Percentiles rank a stretch among this genome's conserved stretches.
phyloP scores from a whole-genome alignment of 2,888 invertebrate species.

The Drosophila atripex region DNA sequence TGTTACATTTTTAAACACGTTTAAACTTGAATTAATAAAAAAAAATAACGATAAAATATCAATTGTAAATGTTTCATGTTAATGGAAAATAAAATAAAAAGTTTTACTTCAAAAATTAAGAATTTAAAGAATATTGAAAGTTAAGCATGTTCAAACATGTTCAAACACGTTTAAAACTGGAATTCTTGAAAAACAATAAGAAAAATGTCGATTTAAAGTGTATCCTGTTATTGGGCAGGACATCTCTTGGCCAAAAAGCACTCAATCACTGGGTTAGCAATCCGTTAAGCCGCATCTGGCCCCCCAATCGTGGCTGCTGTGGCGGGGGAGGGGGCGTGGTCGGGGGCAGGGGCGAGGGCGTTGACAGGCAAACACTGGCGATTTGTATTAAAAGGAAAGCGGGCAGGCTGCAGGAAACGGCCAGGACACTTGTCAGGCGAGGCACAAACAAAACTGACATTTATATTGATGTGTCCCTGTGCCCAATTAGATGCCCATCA shows the following conservation, averaged over 20 bases:
- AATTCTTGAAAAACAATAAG: no score
- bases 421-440: slow-evolving; percentile 50
- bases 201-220: no score
- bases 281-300: slow-evolving; percentile 20
- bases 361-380: slow-evolving; percentile 17
- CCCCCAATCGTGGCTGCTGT: not conserved
- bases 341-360: not conserved
- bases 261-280: slow-evolving; percentile 19
- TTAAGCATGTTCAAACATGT: no score
- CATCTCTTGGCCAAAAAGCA: not conserved
- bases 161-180: no score
- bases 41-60: no score
- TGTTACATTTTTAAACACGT: no score
- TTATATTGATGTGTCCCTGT: slow-evolving; percentile 59
- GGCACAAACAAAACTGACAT: slow-evolving; percentile 52
- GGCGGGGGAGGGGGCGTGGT: not conserved
- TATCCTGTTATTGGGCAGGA: not conserved
- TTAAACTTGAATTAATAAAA: no score
- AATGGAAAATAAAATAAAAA: no score
- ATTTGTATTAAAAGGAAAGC: slow-evolving; percentile 20
- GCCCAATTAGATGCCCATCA: slow-evolving; percentile 46
- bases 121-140: no score
- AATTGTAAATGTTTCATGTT: no score
- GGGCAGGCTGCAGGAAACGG: not conserved
- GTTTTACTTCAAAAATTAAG: no score